phyloP scores from a whole-genome alignment of 2,888 invertebrate species.

The Deroplatys truncata region DNA sequence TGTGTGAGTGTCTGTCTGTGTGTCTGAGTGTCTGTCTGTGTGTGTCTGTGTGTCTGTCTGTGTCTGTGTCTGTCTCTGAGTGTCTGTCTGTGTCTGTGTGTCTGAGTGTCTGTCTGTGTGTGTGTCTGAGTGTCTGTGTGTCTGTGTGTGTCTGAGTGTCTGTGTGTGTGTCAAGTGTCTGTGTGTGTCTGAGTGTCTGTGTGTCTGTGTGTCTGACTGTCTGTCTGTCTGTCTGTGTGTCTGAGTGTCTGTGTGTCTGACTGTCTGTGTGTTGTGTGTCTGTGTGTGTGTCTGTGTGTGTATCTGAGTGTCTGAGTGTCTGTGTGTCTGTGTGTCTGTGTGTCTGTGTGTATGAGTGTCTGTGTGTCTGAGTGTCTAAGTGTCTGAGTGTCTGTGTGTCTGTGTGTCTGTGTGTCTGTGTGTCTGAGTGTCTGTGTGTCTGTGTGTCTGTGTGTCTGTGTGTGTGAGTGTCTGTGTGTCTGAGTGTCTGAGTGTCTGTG shows the following conservation, averaged over 20 bases:
- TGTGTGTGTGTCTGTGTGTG: too few species aligned
- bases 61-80: not conserved
- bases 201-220: not conserved
- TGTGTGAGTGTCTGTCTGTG: not conserved
- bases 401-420: not conserved
- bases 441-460: not conserved
- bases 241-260: not conserved
- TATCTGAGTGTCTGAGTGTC: too few species aligned
- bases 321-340: too few species aligned
- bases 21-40: not conserved
- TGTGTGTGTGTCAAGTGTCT: not conserved
- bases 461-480: not conserved
- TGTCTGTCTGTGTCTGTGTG: not conserved
- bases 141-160: not conserved
- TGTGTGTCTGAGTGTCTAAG: too few species aligned
- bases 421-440: not conserved
- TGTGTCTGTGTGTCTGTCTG: not conserved
- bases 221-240: not conserved
- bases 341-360: too few species aligned
- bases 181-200: not conserved
- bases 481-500: not conserved
- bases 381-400: not conserved
- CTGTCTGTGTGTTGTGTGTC: too few species aligned
- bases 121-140: not conserved
- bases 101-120: not conserved